Base-by-base conservation (phyloP, 2,113 vertebrate genomes). In the Notothenia rossii region DNA sequence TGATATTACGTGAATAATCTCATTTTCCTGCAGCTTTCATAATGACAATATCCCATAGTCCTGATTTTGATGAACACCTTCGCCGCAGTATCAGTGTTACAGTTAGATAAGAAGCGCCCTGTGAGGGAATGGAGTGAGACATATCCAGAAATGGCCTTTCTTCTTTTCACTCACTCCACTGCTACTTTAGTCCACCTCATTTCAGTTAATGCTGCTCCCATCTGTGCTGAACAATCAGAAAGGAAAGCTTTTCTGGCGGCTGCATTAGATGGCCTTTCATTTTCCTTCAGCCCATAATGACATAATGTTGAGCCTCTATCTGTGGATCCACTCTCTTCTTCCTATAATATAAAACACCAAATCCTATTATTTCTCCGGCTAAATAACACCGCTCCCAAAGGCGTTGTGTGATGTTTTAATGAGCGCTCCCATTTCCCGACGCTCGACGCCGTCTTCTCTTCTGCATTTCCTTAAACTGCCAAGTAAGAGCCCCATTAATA, bases 401-500 rank as follows among this genome's bases (percentile, higher is more conserved):
- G 97, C 95, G 95, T 93, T 93, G 96, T 96, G 95, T 96, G 96
- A 97, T 96, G 95, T 96, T 98, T 97, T 98, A 98, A 98, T 97
- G 96, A 99, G 97, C 95, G 80, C 94, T 96, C 68, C 86, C 95
- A 96, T 94, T 22, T 95, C 83, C 88, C 79, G 60, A 82, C 75
- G 85, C 91, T 93, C 89, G 92, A 91, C 95, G 93, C 95, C 94
- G 95, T 96, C 96, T 95, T 95, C 96, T 96, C 95, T 94, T 96
- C 95, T 96, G 96, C 96, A 95, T 97, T 97, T 97, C 96, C 96
- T 97, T 97, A 98, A 97, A 97, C 97, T 97, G 97, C 97, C 96
- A 96, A 98, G 97, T 98, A 97, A 97, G 97, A 97, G 96, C 96
- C 94, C 96, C 97, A 98, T 99, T 98, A 98, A 99, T 98, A 98